Evolutionary conservation across 2,113 vertebrate genomes (phyloP).

Genomic region (Peucedramus taeniatus): DNA sequence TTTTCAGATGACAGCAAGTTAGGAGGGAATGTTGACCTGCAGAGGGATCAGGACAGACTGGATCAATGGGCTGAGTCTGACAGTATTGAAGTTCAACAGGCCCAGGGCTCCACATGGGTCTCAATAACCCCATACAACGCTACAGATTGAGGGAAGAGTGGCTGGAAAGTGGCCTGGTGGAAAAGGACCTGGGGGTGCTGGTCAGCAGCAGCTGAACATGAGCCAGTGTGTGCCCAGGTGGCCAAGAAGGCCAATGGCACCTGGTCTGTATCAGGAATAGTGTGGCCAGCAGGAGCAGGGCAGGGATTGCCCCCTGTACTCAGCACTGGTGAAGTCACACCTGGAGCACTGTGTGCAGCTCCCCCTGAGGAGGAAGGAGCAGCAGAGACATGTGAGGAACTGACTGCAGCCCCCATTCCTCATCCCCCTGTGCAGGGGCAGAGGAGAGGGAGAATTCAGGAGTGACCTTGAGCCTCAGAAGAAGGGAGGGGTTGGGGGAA

Average conservation of each 20-base stretch:
- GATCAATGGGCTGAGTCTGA: background rate
- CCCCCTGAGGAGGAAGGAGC: background rate
- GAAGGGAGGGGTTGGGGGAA: background rate
- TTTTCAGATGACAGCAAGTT: background rate
- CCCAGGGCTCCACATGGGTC: background rate
- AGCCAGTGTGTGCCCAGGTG: background rate
- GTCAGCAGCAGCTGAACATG: background rate
- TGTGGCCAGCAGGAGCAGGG: background rate
- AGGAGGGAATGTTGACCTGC: background rate
- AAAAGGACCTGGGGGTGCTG: background rate
- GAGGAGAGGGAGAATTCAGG: background rate
- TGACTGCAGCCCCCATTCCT: background rate
- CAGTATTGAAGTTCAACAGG: fast-evolving
- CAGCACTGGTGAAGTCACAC: background rate
- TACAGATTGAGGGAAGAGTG: background rate
- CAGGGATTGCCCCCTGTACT: background rate
- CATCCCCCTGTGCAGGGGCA: background rate
- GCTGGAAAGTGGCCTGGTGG: background rate
- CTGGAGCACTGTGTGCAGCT: background rate
- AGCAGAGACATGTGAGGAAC: background rate
- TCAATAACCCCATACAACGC: background rate
- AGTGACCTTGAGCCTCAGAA: background rate
- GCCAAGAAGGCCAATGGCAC: background rate
- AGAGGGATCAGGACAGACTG: background rate
- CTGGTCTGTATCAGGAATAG: background rate